These are phyloP conservation scores for Adelognathus sp. DNA, from an alignment of 2,888 invertebrate species.

Conservation along the genomic window DNA sequence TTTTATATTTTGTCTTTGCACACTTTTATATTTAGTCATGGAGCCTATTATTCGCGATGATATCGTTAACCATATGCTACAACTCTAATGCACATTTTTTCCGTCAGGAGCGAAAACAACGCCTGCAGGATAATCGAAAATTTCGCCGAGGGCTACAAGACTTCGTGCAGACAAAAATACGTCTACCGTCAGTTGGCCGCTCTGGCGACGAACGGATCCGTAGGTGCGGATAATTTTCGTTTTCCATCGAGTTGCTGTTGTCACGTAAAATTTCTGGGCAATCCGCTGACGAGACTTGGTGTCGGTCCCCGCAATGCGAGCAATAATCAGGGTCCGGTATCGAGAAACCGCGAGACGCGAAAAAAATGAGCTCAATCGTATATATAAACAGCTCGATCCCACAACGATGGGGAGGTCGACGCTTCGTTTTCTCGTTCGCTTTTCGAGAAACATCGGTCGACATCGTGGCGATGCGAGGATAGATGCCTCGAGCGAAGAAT, in stretches of 20 bases:
- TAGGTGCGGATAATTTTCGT: constrained; percentile 83
- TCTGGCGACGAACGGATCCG: constrained; percentile 80
- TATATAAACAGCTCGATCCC: background rate
- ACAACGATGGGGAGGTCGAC: constrained; percentile 11
- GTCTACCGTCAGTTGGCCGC: constrained; percentile 83
- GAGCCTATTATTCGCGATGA: background rate
- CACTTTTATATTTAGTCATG: background rate
- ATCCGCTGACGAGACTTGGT: constrained; percentile 58
- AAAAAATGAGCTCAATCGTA: constrained; percentile 9
- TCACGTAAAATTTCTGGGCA: constrained; percentile 74
- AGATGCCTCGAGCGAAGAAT: background rate
- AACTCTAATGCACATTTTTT: background rate
- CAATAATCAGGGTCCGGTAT: background rate
- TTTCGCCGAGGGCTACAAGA: constrained; percentile 79
- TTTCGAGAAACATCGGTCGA: constrained; percentile 32
- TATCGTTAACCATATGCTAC: background rate
- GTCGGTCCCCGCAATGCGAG: constrained; percentile 6
- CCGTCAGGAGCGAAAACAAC: constrained; percentile 70
- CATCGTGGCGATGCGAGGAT: background rate
- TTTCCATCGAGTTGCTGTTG: constrained; percentile 91
- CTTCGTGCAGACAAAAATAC: constrained; percentile 84
- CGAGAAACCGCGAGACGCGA: background rate
- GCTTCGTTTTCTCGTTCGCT: background rate
- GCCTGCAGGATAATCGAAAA: constrained; percentile 76
- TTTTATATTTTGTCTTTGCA: too few relatives aligned